These are phyloP conservation scores for Coregonus suidteri DNA, from an alignment of 2,797 vertebrate genomes.

Conservation along the genomic window DNA sequence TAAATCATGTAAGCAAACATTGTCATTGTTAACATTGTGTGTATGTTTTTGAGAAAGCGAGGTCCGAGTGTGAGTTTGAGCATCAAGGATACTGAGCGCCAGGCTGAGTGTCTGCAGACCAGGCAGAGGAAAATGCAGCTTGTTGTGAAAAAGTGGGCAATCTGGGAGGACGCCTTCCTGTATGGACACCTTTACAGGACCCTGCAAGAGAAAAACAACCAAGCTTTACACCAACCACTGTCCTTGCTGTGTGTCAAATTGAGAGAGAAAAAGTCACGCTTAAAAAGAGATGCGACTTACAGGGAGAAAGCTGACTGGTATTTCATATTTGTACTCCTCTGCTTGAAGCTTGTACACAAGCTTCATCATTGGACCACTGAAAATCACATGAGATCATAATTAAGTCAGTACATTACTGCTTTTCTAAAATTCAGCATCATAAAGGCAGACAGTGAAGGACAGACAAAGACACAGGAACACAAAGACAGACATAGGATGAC, in stretches of 20 bases:
- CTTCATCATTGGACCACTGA: conserved; percentile 96
- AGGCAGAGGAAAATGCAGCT: conserved; percentile 85
- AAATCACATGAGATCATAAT: conserved; percentile 6
- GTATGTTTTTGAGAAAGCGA: background rate
- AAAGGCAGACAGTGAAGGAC: no score
- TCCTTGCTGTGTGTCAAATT: background rate
- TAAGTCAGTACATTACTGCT: background rate
- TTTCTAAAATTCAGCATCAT: no score
- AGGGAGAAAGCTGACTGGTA: conserved; percentile 90
- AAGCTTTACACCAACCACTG: background rate
- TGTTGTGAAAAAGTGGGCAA: conserved; percentile 95
- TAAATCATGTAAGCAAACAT: background rate
- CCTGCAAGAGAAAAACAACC: conserved; percentile 70
- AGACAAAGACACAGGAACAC: no score
- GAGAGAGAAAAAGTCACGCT: background rate
- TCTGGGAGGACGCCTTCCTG: conserved; percentile 91
- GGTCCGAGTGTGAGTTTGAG: background rate
- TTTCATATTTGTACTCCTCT: conserved; percentile 94
- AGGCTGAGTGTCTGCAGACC: conserved; percentile 83
- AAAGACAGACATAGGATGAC: no score
- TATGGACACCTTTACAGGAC: conserved; percentile 89
- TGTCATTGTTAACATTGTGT: background rate
- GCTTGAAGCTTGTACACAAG: conserved; percentile 96
- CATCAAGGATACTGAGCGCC: conserved; percentile 86
- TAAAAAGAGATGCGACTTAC: conserved; percentile 71